phyloP scores from a whole-genome alignment of 2,888 invertebrate species.

The Protonemura montana region DNA sequence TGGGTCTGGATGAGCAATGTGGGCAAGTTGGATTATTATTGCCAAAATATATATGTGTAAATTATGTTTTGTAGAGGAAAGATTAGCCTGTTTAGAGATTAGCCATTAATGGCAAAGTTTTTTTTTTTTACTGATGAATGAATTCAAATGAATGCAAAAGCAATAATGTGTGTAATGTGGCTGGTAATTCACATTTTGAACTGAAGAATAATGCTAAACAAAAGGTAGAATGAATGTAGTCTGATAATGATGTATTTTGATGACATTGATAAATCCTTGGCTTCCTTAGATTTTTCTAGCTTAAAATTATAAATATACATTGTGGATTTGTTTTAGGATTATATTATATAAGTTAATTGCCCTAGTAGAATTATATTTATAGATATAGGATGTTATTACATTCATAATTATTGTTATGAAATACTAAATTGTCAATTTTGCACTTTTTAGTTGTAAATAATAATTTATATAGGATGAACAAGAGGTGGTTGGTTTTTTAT shows the following conservation, averaged over 20 bases:
- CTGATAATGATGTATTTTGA: background rate
- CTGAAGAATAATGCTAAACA: background rate
- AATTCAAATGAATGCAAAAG: background rate
- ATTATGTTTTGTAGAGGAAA: background rate
- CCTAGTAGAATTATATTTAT: no score
- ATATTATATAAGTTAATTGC: background rate
- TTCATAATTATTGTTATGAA: background rate
- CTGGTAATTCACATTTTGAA: background rate
- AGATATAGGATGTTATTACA: background rate
- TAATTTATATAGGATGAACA: background rate
- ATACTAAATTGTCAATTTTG: background rate
- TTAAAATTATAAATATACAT: background rate
- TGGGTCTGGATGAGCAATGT: background rate
- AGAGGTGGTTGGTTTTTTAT: background rate
- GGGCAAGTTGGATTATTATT: background rate
- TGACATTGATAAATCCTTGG: background rate
- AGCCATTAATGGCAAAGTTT: background rate
- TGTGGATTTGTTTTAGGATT: background rate
- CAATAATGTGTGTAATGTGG: background rate
- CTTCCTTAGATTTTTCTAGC: background rate
- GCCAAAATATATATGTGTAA: background rate
- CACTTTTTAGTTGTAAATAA: conserved; percentile 18
- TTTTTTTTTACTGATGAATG: background rate
- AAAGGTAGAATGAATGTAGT: background rate
- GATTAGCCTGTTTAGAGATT: background rate